Evolutionary conservation across 2,888 invertebrate species (phyloP), one percentile per base, ranked within the genome.

Genomic region (Dolomedes plantarius): DNA sequence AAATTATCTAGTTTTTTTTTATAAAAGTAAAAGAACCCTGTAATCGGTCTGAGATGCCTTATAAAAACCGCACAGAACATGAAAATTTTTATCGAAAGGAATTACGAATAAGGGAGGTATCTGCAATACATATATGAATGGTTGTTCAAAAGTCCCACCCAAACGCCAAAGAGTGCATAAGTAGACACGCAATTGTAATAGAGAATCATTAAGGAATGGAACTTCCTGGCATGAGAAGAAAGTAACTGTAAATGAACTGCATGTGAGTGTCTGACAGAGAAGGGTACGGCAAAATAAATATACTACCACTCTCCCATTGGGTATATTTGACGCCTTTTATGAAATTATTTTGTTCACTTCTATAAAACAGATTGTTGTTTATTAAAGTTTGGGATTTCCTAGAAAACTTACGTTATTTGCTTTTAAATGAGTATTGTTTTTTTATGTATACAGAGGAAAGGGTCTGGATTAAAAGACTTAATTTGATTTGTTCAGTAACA

Each of bases 181-280:
- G 46, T 9, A 46, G 46, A 46, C 46, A 46, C 46, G 46, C 46
- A 46, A 46, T n/a, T 46, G 11, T 46, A 46, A 46, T 46, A 46
- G 46, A 46, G 46, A 46, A 46, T 46, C 46, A 46, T 46, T 46
- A 46, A 46, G n/a, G 16, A 46, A 46, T n/a, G 9, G 46, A 16
- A 46, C 46, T 46, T 46, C 46, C 46, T 46, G 46, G 7, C 46
- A 5, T 16, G 46, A 46, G 46, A 16, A 9, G 16, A 9, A 11
- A 36, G 11, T 7, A 7, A 46, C 16, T 46, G 46, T 46, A 46
- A 46, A 46, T 46, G 46, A 46, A 46, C 16, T 2, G 46, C 2
- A 46, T 46, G 2, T 46, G 46, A 46, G 46, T 46, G 5, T 16
- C n/a, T 46, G n/a, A 2, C 2, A 46, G 16, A 16, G n/a, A 46